A percentile compares a stretch with the other conserved stretches of the same genome.
These are phyloP conservation scores for Chlorops oryzae DNA, from an alignment of 1,140 invertebrate genomes.

Conservation along the genomic window DNA sequence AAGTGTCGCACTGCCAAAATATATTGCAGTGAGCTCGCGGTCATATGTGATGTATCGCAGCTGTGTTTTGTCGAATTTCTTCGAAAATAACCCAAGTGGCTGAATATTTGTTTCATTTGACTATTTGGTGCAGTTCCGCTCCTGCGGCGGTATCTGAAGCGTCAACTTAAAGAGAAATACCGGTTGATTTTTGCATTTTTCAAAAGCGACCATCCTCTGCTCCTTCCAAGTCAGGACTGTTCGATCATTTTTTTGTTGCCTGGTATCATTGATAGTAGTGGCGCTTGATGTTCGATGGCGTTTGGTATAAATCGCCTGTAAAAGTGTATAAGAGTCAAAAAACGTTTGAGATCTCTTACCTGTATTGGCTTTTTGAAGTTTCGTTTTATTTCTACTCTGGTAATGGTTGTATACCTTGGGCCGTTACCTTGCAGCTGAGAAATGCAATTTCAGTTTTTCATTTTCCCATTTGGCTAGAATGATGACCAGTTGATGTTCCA, in stretches of 20 bases:
- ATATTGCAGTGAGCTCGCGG: slow-evolving; percentile 40
- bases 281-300: slow-evolving; percentile 1
- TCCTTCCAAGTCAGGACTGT: not conserved
- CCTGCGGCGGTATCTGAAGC: slow-evolving; percentile 19
- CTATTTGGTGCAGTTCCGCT: slow-evolving; percentile 16
- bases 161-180: not conserved
- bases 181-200: not conserved
- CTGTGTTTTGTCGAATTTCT: slow-evolving; percentile 21
- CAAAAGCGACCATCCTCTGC: not conserved
- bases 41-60: slow-evolving; percentile 39
- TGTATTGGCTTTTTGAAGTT: slow-evolving; percentile 14
- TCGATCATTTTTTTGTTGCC: not conserved
- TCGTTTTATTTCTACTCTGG: slow-evolving; percentile 19
- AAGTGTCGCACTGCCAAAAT: slow-evolving; percentile 35
- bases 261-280: not conserved
- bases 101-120: slow-evolving; percentile 18
- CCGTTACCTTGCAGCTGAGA: slow-evolving; percentile 21
- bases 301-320: slow-evolving; percentile 2
- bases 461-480: slow-evolving; percentile 30
- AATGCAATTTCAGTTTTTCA: slow-evolving; percentile 24
- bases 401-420: slow-evolving; percentile 20
- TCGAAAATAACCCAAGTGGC: slow-evolving; percentile 30
- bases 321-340: slow-evolving; percentile 46
- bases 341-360: slow-evolving; percentile 27
- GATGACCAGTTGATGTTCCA: slow-evolving; percentile 23